These are phyloP conservation scores for Spisula subtruncata DNA, from an alignment of 2,888 invertebrate species.

Conservation along the genomic window DNA sequence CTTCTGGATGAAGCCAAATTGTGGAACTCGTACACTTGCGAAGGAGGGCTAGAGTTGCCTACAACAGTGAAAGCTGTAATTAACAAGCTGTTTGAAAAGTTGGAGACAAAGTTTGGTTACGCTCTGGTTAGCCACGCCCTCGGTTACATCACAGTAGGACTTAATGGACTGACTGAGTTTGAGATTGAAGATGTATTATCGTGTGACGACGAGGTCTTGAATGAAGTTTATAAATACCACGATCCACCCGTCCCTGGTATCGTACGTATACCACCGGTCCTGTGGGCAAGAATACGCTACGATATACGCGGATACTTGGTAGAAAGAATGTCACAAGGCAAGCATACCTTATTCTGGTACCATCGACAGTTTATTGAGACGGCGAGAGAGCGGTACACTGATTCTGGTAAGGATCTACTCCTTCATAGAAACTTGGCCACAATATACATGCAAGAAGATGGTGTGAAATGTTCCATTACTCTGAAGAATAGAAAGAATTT, in stretches of 20 bases:
- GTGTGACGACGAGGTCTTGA: slow-evolving; percentile 84
- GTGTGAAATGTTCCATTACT: slow-evolving; percentile 79
- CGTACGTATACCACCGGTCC: slow-evolving; percentile 83
- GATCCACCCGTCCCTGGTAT: slow-evolving; percentile 85
- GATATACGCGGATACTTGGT: slow-evolving; percentile 85
- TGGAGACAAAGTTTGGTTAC: slow-evolving; percentile 83
- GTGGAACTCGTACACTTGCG: slow-evolving; percentile 81
- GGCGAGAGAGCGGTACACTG: slow-evolving; percentile 78
- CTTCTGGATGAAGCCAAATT: slow-evolving; percentile 82
- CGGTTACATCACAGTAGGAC: slow-evolving; percentile 83
- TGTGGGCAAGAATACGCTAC: slow-evolving; percentile 83
- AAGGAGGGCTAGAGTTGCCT: slow-evolving; percentile 69
- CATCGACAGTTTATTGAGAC: slow-evolving; percentile 85
- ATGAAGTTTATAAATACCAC: slow-evolving; percentile 85
- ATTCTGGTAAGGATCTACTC: slow-evolving; percentile 63
- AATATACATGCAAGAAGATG: slow-evolving; percentile 78
- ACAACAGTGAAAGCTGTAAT: slow-evolving; percentile 81
- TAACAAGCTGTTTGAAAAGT: slow-evolving; percentile 78
- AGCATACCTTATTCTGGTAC: slow-evolving; percentile 85
- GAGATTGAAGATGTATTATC: slow-evolving; percentile 86
- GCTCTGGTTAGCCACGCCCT: slow-evolving; percentile 79
- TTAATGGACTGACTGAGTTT: slow-evolving; percentile 83
- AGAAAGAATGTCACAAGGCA: slow-evolving; percentile 82
- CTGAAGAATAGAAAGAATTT: slow-evolving; percentile 79
- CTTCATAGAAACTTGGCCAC: slow-evolving; percentile 80